Evolutionary conservation across 1,140 invertebrate genomes (phyloP).

Genomic region (Papilio dardanus): DNA sequence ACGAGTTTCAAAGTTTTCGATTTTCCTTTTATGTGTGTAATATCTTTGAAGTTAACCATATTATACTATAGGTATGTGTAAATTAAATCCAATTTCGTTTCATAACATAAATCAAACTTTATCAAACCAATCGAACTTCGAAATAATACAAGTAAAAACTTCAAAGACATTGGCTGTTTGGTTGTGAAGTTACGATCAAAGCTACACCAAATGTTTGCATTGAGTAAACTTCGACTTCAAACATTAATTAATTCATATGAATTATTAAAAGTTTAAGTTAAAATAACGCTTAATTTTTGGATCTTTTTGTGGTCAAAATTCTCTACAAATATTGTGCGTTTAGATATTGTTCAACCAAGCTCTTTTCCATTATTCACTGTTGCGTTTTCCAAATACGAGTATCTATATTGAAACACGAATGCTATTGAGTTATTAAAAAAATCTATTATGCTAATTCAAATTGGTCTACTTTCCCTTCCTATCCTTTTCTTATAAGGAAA

Average conservation of each 20-base stretch:
- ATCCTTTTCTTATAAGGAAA: too few relatives aligned
- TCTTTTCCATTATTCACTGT: not conserved
- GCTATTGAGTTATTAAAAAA: not conserved
- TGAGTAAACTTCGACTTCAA: not conserved
- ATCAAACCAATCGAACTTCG: conserved; percentile 22
- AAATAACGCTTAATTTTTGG: too few relatives aligned
- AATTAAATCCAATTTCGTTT: not conserved
- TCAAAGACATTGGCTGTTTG: not conserved
- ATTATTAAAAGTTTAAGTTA: too few relatives aligned
- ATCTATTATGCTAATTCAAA: not conserved
- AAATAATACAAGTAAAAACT: conserved; percentile 7
- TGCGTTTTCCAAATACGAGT: not conserved
- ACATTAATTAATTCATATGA: too few relatives aligned
- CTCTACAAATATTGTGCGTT: too few relatives aligned
- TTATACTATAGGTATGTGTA: too few relatives aligned
- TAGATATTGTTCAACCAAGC: not conserved
- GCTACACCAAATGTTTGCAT: not conserved
- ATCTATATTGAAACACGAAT: not conserved
- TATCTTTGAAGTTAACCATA: too few relatives aligned
- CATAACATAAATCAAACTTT: not conserved
- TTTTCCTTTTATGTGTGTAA: too few relatives aligned
- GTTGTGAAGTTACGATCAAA: not conserved
- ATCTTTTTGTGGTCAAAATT: too few relatives aligned
- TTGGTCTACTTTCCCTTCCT: too few relatives aligned
- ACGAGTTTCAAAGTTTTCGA: too few relatives aligned